phyloP scores from a whole-genome alignment of 2,888 invertebrate genomes.

The Lasioglossum pauxillum region DNA sequence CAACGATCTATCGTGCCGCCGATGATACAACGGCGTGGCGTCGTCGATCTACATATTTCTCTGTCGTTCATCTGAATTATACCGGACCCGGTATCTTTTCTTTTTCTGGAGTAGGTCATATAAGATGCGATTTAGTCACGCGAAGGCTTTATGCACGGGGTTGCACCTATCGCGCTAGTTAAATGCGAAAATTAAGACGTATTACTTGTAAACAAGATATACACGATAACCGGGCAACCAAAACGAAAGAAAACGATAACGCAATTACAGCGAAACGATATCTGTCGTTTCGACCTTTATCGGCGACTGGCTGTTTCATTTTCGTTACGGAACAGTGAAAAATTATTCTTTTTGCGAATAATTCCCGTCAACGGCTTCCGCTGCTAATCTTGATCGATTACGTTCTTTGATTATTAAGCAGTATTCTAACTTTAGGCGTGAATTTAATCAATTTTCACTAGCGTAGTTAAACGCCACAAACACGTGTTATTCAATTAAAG shows the following conservation, averaged over 20 bases:
- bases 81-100: constrained; percentile 51
- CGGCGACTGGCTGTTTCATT: neutral
- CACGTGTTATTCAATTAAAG: neutral
- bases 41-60: constrained; percentile 56
- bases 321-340: constrained; percentile 1
- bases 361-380: neutral
- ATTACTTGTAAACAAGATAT: constrained; percentile 62
- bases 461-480: neutral
- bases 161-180: constrained; percentile 48
- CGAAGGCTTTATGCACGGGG: constrained; percentile 43
- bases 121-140: constrained; percentile 61
- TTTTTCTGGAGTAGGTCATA: constrained; percentile 62
- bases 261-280: neutral
- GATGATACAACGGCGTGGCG: constrained; percentile 47
- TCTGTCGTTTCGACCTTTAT: neutral
- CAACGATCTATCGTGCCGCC: constrained; percentile 41
- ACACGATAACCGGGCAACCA: constrained; percentile 35
- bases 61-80: constrained; percentile 52
- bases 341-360: neutral
- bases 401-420: neutral
- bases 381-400: neutral
- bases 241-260: constrained; percentile 23
- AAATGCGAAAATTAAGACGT: constrained; percentile 59
- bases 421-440: neutral
- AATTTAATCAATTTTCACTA: neutral